A percentile compares a stretch with the other conserved stretches of the same genome.
These are phyloP conservation scores for Lepus europaeus DNA, from an alignment of 2,113 vertebrate species.

Conservation along the genomic window DNA sequence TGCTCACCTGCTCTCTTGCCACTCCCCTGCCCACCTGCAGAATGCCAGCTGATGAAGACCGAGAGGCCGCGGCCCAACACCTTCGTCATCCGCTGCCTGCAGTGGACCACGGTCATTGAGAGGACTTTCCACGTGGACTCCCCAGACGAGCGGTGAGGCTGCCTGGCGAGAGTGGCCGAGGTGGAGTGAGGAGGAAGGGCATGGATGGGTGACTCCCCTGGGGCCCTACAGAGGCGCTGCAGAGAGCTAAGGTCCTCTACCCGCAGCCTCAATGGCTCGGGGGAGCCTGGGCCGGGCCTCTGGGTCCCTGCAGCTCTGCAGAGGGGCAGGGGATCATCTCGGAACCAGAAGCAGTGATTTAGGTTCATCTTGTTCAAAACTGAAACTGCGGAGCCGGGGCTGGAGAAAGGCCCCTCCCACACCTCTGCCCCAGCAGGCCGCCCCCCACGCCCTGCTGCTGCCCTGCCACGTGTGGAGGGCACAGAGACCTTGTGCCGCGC, in stretches of 20 bases:
- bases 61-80: conserved; percentile 96
- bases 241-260: neutral
- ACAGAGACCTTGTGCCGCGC: neutral
- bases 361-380: neutral
- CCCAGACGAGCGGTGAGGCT: conserved; percentile 92
- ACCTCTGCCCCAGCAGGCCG: rapidly evolving
- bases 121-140: conserved; percentile 97
- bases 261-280: too few relatives aligned
- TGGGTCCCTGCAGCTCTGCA: too few relatives aligned
- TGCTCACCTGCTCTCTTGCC: neutral
- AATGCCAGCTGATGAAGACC: conserved; percentile 89
- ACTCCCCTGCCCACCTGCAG: conserved; percentile 54
- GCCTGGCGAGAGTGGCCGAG: neutral
- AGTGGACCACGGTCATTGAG: conserved; percentile 98
- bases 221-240: neutral
- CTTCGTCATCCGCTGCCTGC: conserved; percentile 96
- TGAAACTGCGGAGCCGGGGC: neutral
- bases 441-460: rapidly evolving
- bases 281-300: neutral
- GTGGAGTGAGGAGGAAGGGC: neutral
- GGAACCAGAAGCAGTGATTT: neutral
- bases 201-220: neutral
- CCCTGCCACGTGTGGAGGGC: neutral
- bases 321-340: neutral
- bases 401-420: neutral